Evolutionary conservation across 2,113 vertebrate genomes (phyloP).

Genomic region (Caloenas nicobarica): DNA sequence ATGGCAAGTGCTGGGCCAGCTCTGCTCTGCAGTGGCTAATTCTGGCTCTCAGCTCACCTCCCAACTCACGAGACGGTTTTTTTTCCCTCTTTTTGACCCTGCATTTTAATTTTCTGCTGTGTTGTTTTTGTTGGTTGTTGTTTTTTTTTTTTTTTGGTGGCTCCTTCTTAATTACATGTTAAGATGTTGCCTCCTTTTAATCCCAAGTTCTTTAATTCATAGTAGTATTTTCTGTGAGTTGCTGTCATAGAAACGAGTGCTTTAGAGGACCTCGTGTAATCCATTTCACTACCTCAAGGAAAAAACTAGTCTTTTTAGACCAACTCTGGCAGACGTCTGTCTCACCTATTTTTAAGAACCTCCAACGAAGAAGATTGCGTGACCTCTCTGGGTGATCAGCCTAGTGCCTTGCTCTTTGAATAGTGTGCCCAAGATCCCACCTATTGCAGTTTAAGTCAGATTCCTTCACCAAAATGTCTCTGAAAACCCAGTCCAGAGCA

Average conservation of each 20-base stretch:
- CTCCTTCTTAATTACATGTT: not conserved
- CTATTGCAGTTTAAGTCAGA: not conserved
- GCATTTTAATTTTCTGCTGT: not conserved
- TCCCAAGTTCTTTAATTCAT: not conserved
- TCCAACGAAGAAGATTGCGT: not conserved
- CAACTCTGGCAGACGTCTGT: not conserved
- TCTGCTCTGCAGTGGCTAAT: not conserved
- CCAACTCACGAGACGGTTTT: not conserved
- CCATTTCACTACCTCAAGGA: slow-evolving; percentile 34
- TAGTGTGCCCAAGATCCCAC: not conserved
- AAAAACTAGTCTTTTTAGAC: slow-evolving; percentile 21
- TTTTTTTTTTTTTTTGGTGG: not conserved
- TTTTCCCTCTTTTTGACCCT: rapidly evolving
- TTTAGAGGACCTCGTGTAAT: slow-evolving; percentile 3
- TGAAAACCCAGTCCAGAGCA: not conserved
- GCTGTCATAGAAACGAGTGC: slow-evolving; percentile 46
- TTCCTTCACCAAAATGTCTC: not conserved
- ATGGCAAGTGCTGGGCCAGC: not conserved
- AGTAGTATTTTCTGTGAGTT: slow-evolving; percentile 51
- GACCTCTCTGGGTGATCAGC: not conserved
- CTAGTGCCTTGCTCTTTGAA: not conserved
- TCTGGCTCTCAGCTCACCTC: not conserved
- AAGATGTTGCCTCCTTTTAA: not conserved
- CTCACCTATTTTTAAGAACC: slow-evolving; percentile 42
- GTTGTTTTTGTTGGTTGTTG: not conserved